Base-by-base conservation (phyloP, 2,888 invertebrate species). In the Cenopis cana region DNA sequence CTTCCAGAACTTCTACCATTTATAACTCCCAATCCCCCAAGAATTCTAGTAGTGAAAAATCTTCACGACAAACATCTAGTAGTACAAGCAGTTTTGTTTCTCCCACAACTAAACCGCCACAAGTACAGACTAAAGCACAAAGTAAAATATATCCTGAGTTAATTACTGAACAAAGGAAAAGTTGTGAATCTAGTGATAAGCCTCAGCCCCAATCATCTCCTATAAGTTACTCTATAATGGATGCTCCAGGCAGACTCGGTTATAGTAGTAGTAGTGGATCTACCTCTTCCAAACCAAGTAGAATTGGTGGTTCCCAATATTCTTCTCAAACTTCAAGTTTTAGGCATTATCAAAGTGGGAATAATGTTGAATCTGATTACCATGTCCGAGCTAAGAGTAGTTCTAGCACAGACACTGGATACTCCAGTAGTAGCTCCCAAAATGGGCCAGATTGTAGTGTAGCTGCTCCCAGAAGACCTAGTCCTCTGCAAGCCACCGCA, bases 111-210 rank as follows among this genome's bases (percentile, higher is more conserved):
- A 94, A 94, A 83, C 86, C 91, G 38, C 91, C 93, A 67, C 92
- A 91, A 79, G 95, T 96, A 77, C 96, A 96, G 88, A 95, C 96
- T 74, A 97, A 97, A 90, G 96, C 96, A 76, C 96, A 96, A 90
- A 94, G 96, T 78, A 97, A 97, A 93, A 95, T 96, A 79, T 97
- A 97, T 87, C 96, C 96, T 68, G 97, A 97, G 81, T 80, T 96
- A 77, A 93, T 75, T 77, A 88, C 82, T 81, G 94, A 87, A 84
- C 94, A 88, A 86, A 93, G 85, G 86, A 94, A 85, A 93, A 94
- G 78, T 94, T 95, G 89, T 94, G 94, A 86, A 82, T 89, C 88
- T 85, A 89, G 91, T 85, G 94, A 93, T 74, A 93, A 92, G 83
- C 73, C 87, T 68, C 94, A 93, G 80, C 92, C 94, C 65, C 95